Conservation (phyloP, 1,140 invertebrate species). For the Caenorhabditis brenneri region DNA sequence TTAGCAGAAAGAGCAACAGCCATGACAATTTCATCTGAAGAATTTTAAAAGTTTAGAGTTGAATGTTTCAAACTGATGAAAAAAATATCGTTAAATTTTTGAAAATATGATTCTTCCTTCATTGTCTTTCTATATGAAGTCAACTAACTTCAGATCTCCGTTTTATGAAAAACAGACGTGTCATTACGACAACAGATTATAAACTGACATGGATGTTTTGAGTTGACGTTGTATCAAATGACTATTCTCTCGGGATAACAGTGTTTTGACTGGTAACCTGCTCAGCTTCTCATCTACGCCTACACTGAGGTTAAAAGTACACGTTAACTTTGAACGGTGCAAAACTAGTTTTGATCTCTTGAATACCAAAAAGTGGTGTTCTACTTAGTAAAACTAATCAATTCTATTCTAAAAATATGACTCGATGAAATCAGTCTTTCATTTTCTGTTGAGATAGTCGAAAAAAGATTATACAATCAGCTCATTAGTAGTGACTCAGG, state of each 20-base stretch:
- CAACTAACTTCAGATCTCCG: too few relatives aligned
- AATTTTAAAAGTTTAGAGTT: background rate
- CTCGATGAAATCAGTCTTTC: too few relatives aligned
- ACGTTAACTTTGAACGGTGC: too few relatives aligned
- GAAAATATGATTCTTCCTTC: too few relatives aligned
- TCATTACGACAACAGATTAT: too few relatives aligned
- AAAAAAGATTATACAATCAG: background rate
- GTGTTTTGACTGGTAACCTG: too few relatives aligned
- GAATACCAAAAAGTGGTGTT: background rate
- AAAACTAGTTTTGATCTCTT: too few relatives aligned
- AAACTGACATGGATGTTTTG: background rate
- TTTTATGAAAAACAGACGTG: too few relatives aligned
- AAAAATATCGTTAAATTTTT: too few relatives aligned
- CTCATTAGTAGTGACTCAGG: background rate
- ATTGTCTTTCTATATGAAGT: too few relatives aligned
- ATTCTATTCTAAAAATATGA: background rate
- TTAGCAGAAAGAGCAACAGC: background rate
- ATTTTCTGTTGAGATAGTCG: background rate
- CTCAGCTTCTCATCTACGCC: too few relatives aligned
- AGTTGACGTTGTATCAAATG: background rate
- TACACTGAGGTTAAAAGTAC: too few relatives aligned
- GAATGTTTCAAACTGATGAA: background rate
- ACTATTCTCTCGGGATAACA: background rate
- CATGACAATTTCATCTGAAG: background rate
- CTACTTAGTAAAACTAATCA: background rate